These are phyloP conservation scores for Rhynchonycteris naso DNA, from an alignment of 2,797 vertebrate species.

Conservation along the genomic window DNA sequence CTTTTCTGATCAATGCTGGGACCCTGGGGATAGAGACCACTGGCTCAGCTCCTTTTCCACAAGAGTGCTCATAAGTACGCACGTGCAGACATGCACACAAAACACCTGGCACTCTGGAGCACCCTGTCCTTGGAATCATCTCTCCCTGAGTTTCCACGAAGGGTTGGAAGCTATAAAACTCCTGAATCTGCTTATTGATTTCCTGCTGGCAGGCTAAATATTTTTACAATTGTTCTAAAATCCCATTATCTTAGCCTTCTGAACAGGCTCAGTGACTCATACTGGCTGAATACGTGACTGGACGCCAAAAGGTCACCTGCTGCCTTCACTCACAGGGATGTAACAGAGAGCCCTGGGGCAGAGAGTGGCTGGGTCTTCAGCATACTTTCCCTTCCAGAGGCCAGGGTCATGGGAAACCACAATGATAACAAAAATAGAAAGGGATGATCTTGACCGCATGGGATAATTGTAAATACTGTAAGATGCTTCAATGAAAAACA, in stretches of 20 bases:
- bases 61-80: not conserved
- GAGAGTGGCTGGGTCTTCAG: not conserved
- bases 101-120: not conserved
- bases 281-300: constrained; percentile 50
- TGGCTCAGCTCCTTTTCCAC: not conserved
- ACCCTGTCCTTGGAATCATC: not conserved
- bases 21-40: not conserved
- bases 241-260: constrained; percentile 56
- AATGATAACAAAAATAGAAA: constrained; percentile 8
- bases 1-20: not conserved
- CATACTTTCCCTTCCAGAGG: not conserved
- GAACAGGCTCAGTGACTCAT: not conserved
- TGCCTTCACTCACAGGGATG: not conserved
- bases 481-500: constrained; percentile 43
- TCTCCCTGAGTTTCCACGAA: not conserved
- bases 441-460: not conserved
- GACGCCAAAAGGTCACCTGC: constrained; percentile 1
- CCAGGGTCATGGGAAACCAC: not conserved
- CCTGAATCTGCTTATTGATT: constrained; percentile 16
- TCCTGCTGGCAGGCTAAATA: constrained; percentile 46
- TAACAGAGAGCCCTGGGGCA: not conserved
- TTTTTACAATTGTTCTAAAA: constrained; percentile 71
- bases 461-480: not conserved
- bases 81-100: not conserved
- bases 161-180: not conserved